Evolutionary conservation across 2,888 invertebrate genomes (phyloP), one percentile per base, ranked within the genome.

Genomic region (Leucophenga montana): DNA sequence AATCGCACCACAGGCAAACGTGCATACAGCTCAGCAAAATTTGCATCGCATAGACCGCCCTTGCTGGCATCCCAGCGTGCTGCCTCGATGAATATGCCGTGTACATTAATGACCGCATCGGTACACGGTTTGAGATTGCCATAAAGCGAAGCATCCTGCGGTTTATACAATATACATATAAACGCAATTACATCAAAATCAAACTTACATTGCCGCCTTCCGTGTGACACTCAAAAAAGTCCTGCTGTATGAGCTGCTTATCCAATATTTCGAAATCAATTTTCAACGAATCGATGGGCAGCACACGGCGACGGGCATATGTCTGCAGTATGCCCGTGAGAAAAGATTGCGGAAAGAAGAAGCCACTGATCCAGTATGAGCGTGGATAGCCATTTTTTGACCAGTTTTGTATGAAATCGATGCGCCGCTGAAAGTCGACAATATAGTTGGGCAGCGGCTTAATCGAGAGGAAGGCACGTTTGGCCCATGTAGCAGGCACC

Each of bases 341-440:
- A 87, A 97, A 94, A 6, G 97, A 96, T 90, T 97, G 97, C 0
- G 97, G 97, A 87, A 97, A 97, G 89, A 95, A 97, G 84, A 97
- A 92, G 0, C 97, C 98, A 67, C 97, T 95, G 68, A 98, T 90
- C 98, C 97, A 98, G 88, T 94, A 97, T 33, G 95, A 95, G 2
- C 91, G 90, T 39, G 96, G 96, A 66, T 92, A 92, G 0, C 93
- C 94, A 4, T 92, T 90, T 67, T 91, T 85, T 22, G 94, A 89
- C 95, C 94, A 96, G 78, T 90, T 92, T 93, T 93, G 83, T 66
- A 97, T 93, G 85, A 96, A 96, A 85, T 95, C 94, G 66, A 95
- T 91, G 73, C 97, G 91, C 0, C 95, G 90, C 66, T 93, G 92
- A 70, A 97, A 91, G 87, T 97, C 97, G 75, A 91, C 91, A 31